These are phyloP conservation scores for Plagiodera versicolora DNA, from an alignment of 2,888 invertebrate genomes.

Conservation along the genomic window DNA sequence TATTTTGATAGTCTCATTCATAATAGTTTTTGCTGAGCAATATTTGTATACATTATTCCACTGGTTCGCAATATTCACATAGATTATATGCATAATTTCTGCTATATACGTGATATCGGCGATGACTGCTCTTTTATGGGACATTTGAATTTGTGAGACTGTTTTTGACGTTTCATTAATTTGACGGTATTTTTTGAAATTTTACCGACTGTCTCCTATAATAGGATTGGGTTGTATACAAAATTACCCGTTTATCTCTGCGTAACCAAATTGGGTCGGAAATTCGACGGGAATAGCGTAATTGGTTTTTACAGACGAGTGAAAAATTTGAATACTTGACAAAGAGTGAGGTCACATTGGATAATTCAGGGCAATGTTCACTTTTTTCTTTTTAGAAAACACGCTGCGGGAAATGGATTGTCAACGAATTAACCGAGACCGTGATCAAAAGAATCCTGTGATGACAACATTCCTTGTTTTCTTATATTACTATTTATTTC, in stretches of 20 bases:
- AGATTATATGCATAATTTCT: no score
- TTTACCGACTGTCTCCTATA: neutral
- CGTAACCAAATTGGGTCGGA: neutral
- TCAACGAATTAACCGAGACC: neutral
- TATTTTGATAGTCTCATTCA: no score
- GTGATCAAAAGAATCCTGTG: neutral
- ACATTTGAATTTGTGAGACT: neutral
- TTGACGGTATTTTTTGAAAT: neutral
- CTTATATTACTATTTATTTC: no score
- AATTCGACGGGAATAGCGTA: neutral
- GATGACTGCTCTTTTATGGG: neutral
- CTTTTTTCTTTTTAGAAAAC: neutral
- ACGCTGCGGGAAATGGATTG: neutral
- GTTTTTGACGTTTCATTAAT: neutral
- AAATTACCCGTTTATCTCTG: neutral
- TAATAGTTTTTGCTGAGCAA: no score
- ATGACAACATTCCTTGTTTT: no score
- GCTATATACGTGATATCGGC: neutral
- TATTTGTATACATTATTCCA: no score
- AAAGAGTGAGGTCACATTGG: neutral
- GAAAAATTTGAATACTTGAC: neutral
- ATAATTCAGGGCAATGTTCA: neutral
- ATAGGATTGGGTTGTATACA: neutral
- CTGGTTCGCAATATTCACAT: no score
- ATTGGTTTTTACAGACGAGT: constrained; percentile 1